Evolutionary conservation across 2,113 vertebrate species (phyloP).

Genomic region (Oceanodroma tethys): DNA sequence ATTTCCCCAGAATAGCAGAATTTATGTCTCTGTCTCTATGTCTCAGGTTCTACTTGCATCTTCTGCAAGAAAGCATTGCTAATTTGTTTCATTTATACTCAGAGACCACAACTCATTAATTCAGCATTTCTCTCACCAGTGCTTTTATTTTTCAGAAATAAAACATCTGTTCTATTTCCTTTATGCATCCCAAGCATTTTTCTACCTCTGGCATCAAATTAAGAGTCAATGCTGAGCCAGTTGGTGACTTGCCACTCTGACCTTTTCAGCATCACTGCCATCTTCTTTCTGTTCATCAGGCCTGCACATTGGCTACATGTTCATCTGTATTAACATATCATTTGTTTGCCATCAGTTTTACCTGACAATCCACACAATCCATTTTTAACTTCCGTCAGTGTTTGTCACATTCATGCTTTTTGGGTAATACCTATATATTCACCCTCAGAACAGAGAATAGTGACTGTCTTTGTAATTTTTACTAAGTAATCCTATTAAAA

Average conservation of each 20-base stretch:
- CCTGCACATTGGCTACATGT: not conserved
- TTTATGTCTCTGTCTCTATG: not conserved
- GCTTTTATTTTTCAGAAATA: not conserved
- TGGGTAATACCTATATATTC: fast-evolving
- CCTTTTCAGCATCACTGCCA: not conserved
- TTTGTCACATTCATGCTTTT: not conserved
- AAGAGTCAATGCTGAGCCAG: not conserved
- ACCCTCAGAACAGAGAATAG: too few species aligned
- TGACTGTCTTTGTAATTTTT: not conserved
- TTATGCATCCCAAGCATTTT: not conserved
- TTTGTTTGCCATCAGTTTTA: not conserved
- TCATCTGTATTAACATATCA: fast-evolving
- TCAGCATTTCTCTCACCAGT: not conserved
- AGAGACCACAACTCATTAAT: not conserved
- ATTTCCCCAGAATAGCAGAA: not conserved
- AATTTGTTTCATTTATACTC: not conserved
- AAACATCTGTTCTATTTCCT: not conserved
- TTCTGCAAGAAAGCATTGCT: not conserved
- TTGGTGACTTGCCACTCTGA: not conserved
- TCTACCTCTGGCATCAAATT: not conserved
- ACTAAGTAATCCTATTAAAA: not conserved
- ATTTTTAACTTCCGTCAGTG: not conserved
- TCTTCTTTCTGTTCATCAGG: not conserved
- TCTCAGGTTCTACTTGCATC: not conserved
- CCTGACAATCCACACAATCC: not conserved